These are phyloP conservation scores for Carcina quercana DNA, from an alignment of 2,888 invertebrate genomes.

Conservation along the genomic window DNA sequence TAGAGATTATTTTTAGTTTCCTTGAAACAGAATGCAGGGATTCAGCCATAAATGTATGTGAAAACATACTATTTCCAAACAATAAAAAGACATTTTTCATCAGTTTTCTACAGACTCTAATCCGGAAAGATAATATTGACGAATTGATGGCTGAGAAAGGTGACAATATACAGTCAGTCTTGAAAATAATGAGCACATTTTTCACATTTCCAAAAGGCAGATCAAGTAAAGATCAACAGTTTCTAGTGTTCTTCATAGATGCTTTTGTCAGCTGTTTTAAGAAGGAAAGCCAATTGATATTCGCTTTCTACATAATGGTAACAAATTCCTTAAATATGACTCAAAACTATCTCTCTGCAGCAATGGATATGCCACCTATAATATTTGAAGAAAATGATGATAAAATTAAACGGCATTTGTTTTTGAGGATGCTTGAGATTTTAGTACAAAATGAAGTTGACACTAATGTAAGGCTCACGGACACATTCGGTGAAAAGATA, in stretches of 20 bases:
- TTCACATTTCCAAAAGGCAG: slow-evolving; percentile 48
- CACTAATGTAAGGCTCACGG: slow-evolving; percentile 48
- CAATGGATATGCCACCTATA: slow-evolving; percentile 41
- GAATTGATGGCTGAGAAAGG: slow-evolving; percentile 54
- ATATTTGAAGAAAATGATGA: slow-evolving; percentile 38
- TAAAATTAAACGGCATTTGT: slow-evolving; percentile 48
- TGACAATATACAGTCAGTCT: slow-evolving; percentile 57
- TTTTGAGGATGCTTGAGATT: slow-evolving; percentile 48
- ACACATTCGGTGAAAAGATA: slow-evolving; percentile 50
- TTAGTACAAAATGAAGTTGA: slow-evolving; percentile 52
- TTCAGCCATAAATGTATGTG: slow-evolving; percentile 39
- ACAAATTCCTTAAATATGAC: slow-evolving; percentile 43
- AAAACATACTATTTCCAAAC: slow-evolving; percentile 47
- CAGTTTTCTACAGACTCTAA: slow-evolving; percentile 49
- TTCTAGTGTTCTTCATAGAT: slow-evolving; percentile 50
- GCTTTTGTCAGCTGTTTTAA: slow-evolving; percentile 50
- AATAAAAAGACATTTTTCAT: slow-evolving; percentile 49
- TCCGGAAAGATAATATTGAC: slow-evolving; percentile 51
- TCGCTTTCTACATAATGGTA: slow-evolving; percentile 56
- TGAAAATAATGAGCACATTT: slow-evolving; percentile 57
- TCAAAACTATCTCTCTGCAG: slow-evolving; percentile 50
- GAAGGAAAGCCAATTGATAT: slow-evolving; percentile 52
- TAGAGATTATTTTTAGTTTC: slow-evolving; percentile 51
- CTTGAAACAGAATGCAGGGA: slow-evolving; percentile 37
- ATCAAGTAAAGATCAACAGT: slow-evolving; percentile 33